These are phyloP conservation scores for Leptinotarsa defecta DNA, from an alignment of 1,140 invertebrate species.

Conservation along the genomic window DNA sequence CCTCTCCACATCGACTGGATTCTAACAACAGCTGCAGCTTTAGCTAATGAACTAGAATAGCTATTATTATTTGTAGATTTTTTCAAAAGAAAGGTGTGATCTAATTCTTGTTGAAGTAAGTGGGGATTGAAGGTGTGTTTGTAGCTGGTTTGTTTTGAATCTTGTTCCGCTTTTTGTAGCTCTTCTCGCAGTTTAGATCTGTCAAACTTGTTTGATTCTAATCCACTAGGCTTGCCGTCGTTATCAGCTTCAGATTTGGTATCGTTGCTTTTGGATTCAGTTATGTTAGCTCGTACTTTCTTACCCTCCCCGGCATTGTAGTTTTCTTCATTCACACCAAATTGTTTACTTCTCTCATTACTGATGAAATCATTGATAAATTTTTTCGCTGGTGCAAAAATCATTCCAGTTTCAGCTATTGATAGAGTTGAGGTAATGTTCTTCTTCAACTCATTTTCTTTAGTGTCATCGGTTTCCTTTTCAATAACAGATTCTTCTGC, in stretches of 20 bases:
- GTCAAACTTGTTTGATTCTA: neutral
- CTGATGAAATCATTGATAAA: conserved; percentile 5
- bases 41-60: neutral
- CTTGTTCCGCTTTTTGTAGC: conserved; percentile 24
- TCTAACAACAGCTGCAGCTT: conserved; percentile 33
- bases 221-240: neutral
- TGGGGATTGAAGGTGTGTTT: conserved; percentile 32
- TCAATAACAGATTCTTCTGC: neutral
- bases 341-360: neutral
- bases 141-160: conserved; percentile 26
- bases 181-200: conserved; percentile 7
- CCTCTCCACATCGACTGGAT: conserved; percentile 44
- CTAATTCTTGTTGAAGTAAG: conserved; percentile 31
- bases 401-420: neutral
- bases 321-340: conserved; percentile 11
- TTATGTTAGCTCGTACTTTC: neutral
- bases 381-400: neutral
- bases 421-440: neutral
- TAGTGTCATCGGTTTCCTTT: neutral
- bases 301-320: neutral
- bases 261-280: neutral
- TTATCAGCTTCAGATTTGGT: neutral
- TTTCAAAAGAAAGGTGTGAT: conserved; percentile 11
- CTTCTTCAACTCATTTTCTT: neutral
- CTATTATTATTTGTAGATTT: neutral